Evolutionary conservation across 1,140 invertebrate species (phyloP).

Genomic region (Sinella curviseta): DNA sequence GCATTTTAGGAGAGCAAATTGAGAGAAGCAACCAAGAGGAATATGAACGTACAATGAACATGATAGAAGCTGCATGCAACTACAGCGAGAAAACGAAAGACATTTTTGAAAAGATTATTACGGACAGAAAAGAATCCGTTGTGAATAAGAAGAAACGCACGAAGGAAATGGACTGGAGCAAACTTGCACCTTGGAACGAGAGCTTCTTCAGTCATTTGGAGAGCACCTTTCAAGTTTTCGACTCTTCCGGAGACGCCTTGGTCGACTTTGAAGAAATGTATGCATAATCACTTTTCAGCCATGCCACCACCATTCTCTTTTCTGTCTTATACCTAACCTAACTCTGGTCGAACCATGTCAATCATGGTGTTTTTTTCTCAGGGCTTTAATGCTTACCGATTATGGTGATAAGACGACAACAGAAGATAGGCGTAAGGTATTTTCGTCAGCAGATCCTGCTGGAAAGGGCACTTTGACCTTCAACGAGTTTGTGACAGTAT

Average conservation of each 20-base stretch:
- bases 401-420: slow-evolving; percentile 27
- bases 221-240: slow-evolving; percentile 14
- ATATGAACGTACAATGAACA: background rate
- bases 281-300: background rate
- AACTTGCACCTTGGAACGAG: slow-evolving; percentile 17
- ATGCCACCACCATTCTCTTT: too few species aligned
- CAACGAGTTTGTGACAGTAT: slow-evolving; percentile 24
- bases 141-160: background rate
- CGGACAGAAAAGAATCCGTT: background rate
- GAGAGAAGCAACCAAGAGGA: background rate
- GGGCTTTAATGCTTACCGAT: slow-evolving; percentile 11
- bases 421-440: background rate
- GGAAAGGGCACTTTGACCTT: slow-evolving; percentile 4
- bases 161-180: background rate
- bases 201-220: background rate
- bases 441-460: background rate
- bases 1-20: background rate
- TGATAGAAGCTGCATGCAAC: slow-evolving; percentile 13
- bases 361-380: too few species aligned
- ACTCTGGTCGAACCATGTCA: too few species aligned
- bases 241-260: background rate
- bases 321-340: too few species aligned
- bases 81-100: background rate
- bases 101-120: background rate
- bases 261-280: slow-evolving; percentile 18